A percentile compares a stretch with the other conserved stretches of the same genome.
Evolutionary conservation across 1,140 invertebrate genomes (phyloP).

Genomic region (Mactra quadrangularis): DNA sequence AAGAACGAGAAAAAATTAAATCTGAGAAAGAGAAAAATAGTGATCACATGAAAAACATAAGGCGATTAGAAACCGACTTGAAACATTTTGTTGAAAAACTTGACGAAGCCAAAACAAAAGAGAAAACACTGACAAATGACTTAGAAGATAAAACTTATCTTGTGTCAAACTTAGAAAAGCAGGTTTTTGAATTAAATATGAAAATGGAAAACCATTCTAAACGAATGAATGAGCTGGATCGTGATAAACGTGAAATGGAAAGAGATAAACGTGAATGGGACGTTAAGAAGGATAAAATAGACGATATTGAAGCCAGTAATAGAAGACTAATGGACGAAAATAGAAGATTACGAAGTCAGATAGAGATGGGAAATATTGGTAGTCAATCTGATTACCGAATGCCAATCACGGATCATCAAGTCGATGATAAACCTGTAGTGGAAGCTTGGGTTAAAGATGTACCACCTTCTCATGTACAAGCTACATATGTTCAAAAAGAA

Average conservation of each 20-base stretch:
- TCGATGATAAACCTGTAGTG: constrained; percentile 12
- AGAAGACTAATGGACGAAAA: constrained; percentile 68
- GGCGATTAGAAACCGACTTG: constrained; percentile 27
- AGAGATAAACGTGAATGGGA: constrained; percentile 63
- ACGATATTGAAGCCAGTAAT: constrained; percentile 68
- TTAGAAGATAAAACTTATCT: constrained; percentile 61
- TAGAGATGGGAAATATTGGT: constrained; percentile 43
- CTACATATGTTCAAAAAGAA: constrained; percentile 52
- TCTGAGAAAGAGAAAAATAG: constrained; percentile 61
- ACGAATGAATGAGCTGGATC: constrained; percentile 61
- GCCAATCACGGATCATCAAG: constrained; percentile 36
- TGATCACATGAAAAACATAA: constrained; percentile 9
- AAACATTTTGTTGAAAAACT: constrained; percentile 56
- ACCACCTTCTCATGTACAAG: constrained; percentile 15
- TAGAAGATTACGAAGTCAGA: constrained; percentile 51
- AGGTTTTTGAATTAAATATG: constrained; percentile 65
- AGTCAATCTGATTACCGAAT: constrained; percentile 11
- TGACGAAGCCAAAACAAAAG: constrained; percentile 61
- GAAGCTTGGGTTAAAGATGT: constrained; percentile 41
- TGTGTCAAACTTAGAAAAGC: constrained; percentile 48
- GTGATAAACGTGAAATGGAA: constrained; percentile 63
- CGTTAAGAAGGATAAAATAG: constrained; percentile 64
- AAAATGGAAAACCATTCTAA: constrained; percentile 58
- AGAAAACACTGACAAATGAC: constrained; percentile 60
- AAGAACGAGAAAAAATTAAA: constrained; percentile 52